Conservation (phyloP, 2,888 invertebrate genomes). For the Phyto melanocephala region DNA sequence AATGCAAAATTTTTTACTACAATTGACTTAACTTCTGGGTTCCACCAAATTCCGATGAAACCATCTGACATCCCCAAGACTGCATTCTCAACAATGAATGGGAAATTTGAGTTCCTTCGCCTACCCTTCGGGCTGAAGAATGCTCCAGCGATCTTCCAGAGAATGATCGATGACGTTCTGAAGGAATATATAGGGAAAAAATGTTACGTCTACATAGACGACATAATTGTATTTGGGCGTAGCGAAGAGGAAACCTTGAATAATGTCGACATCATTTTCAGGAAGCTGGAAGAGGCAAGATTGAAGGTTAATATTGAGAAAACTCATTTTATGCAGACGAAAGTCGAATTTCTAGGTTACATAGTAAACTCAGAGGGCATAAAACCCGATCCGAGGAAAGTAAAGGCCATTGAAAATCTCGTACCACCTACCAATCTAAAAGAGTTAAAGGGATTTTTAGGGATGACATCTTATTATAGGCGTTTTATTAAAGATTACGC, state of each 20-base stretch:
- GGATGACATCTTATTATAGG: no score
- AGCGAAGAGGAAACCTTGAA: background rate
- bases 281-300: no score
- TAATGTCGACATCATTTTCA: no score
- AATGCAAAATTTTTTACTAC: conserved; percentile 64
- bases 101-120: conserved; percentile 29
- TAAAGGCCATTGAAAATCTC: no score
- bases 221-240: conserved; percentile 8
- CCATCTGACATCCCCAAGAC: conserved; percentile 22
- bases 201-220: conserved; percentile 44
- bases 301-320: no score
- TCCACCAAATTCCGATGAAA: conserved; percentile 44
- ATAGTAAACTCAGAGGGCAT: no score
- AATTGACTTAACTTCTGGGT: conserved; percentile 59
- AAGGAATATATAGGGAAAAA: conserved; percentile 51
- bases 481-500: no score
- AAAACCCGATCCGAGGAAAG: no score
- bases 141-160: conserved; percentile 35
- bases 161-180: conserved; percentile 37
- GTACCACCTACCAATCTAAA: background rate
- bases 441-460: background rate
- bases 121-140: conserved; percentile 50
- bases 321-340: no score
- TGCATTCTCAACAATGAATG: conserved; percentile 8
- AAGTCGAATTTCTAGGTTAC: no score